phyloP scores from a whole-genome alignment of 1,140 invertebrate genomes.

The Scaptodrosophila lebanonensis region DNA sequence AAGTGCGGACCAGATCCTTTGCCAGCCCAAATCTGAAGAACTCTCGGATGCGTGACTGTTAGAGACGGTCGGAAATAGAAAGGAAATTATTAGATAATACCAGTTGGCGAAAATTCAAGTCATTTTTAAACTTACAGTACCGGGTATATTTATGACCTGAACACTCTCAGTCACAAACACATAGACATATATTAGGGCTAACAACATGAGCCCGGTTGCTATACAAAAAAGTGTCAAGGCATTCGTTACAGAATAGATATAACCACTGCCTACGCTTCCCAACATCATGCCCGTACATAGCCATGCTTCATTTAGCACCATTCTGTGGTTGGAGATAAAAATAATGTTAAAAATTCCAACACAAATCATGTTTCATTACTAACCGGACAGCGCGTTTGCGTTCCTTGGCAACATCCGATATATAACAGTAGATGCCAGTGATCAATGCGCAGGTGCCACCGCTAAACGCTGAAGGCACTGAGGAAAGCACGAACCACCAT shows the following conservation, averaged over 20 bases:
- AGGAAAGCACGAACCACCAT: slow-evolving; percentile 81
- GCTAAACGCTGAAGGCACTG: slow-evolving; percentile 79
- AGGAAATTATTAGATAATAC: not conserved
- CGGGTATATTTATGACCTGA: slow-evolving; percentile 43
- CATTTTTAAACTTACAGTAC: slow-evolving; percentile 31
- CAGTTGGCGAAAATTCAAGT: not conserved
- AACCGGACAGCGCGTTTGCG: slow-evolving; percentile 78
- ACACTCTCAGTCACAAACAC: slow-evolving; percentile 69
- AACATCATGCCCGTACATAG: slow-evolving; percentile 80
- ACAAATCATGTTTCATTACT: not conserved
- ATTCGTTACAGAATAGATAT: slow-evolving; percentile 58
- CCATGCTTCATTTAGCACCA: slow-evolving; percentile 81
- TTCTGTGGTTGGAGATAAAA: slow-evolving; percentile 69
- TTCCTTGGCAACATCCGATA: slow-evolving; percentile 80
- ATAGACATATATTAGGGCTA: slow-evolving; percentile 61
- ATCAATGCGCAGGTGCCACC: slow-evolving; percentile 81
- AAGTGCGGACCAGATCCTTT: slow-evolving; percentile 80
- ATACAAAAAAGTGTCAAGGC: slow-evolving; percentile 43
- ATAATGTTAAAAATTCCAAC: not conserved
- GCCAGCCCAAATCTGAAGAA: slow-evolving; percentile 81
- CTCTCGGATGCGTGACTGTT: slow-evolving; percentile 74
- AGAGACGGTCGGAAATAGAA: slow-evolving; percentile 14
- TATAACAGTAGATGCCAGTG: slow-evolving; percentile 81
- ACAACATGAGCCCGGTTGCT: slow-evolving; percentile 41
- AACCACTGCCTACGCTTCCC: slow-evolving; percentile 80